These are phyloP conservation scores for Coecobrya sp. DNA, from an alignment of 2,888 invertebrate species.

Conservation along the genomic window DNA sequence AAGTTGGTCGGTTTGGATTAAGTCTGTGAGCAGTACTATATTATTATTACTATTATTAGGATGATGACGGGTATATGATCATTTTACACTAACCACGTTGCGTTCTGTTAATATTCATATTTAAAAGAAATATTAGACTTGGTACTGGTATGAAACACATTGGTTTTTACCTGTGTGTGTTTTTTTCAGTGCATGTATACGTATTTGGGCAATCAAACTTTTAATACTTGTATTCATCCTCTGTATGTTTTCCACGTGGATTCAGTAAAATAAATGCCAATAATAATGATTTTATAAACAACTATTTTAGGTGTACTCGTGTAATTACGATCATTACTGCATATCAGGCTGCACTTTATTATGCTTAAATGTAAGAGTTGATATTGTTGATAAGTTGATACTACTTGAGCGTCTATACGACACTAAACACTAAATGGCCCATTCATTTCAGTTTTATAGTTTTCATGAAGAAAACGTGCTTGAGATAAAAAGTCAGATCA, in stretches of 20 bases:
- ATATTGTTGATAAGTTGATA: no score
- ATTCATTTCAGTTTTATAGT: neutral
- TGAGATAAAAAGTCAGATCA: neutral
- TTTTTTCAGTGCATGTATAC: no score
- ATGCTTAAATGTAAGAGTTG: no score
- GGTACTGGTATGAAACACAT: no score
- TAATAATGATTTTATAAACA: neutral
- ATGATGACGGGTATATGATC: neutral
- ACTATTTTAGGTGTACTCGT: neutral
- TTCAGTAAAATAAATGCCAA: neutral
- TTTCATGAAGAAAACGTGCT: neutral
- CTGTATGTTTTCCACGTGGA: neutral
- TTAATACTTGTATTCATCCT: no score
- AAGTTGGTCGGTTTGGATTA: neutral
- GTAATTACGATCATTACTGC: neutral
- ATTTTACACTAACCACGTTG: neutral
- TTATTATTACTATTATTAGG: neutral
- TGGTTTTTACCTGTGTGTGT: no score
- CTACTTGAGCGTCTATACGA: neutral
- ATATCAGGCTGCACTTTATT: neutral
- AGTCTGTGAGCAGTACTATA: neutral
- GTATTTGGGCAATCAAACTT: no score
- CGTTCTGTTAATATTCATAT: neutral
- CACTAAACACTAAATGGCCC: neutral
- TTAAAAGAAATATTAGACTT: no score